phyloP scores from a whole-genome alignment of 2,797 vertebrate species.

The Pantherophis alleghaniensis region DNA sequence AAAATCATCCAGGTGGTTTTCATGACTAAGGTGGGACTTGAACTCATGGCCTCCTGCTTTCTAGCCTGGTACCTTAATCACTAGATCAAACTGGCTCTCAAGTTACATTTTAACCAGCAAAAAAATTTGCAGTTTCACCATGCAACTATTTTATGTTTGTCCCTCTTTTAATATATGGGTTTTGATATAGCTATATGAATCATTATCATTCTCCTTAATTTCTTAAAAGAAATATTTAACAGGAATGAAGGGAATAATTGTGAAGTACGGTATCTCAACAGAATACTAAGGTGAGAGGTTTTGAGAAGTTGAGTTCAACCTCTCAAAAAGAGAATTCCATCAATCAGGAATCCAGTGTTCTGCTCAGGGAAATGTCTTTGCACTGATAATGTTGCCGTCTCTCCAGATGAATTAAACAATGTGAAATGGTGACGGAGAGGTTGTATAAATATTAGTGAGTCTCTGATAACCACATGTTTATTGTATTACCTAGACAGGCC shows the following conservation, averaged over 20 bases:
- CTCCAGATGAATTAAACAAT: not conserved
- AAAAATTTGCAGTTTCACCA: not conserved
- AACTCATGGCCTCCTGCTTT: not conserved
- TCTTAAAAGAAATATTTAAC: conserved; percentile 9
- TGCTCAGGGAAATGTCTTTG: not conserved
- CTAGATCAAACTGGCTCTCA: not conserved
- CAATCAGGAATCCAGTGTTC: not conserved
- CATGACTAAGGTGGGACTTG: not conserved
- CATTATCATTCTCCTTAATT: not conserved
- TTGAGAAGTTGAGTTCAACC: not conserved
- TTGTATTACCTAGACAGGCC: not conserved
- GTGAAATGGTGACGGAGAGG: not conserved
- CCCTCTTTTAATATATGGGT: not conserved
- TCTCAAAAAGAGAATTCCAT: not conserved
- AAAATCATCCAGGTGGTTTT: not conserved
- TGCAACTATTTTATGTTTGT: not conserved
- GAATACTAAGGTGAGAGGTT: not conserved
- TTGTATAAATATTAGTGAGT: not conserved
- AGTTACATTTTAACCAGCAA: not conserved
- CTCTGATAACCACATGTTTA: not conserved
- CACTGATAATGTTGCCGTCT: not conserved
- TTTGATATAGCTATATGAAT: conserved; percentile 9
- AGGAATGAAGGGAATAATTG: conserved; percentile 14
- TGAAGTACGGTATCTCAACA: not conserved
- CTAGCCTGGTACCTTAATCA: not conserved